Percentiles rank a stretch among this genome's conserved stretches.
These are phyloP conservation scores for Staurois parvus DNA, from an alignment of 2,797 vertebrate genomes.

Conservation along the genomic window DNA sequence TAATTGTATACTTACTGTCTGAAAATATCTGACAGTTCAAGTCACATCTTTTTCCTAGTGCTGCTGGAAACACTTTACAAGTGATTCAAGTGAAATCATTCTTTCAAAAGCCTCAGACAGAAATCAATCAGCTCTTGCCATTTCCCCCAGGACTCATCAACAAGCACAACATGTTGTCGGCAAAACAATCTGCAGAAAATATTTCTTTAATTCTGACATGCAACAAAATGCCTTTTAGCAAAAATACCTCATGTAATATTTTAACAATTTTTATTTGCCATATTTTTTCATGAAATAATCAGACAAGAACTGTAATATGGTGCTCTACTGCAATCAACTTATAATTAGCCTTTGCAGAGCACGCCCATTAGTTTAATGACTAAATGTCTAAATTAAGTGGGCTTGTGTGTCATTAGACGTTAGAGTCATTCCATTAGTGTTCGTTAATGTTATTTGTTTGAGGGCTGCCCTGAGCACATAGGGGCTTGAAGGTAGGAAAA, in stretches of 20 bases:
- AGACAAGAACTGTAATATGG: too few relatives aligned
- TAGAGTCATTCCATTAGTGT: too few relatives aligned
- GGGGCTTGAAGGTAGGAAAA: too few relatives aligned
- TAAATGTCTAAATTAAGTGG: too few relatives aligned
- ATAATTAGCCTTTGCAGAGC: too few relatives aligned
- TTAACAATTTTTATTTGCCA: not conserved
- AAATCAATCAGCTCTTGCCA: constrained; percentile 30
- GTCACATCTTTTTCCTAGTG: constrained; percentile 27
- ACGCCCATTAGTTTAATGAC: too few relatives aligned
- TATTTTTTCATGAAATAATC: not conserved
- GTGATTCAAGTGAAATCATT: constrained; percentile 14
- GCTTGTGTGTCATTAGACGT: too few relatives aligned
- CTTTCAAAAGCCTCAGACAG: constrained; percentile 3
- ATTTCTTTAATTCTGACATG: constrained; percentile 26
- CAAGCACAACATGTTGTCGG: constrained; percentile 22
- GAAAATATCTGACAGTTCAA: constrained; percentile 32
- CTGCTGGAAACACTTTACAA: not conserved
- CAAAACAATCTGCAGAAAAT: constrained; percentile 11
- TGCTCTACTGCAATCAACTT: too few relatives aligned
- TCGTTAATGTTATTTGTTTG: too few relatives aligned
- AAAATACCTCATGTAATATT: not conserved
- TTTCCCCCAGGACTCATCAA: constrained; percentile 35
- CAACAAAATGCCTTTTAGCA: constrained; percentile 4
- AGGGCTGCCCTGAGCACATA: too few relatives aligned
- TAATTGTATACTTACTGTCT: constrained; percentile 25